Conservation (phyloP, 2,888 invertebrate species). For the Aleiodes leptofemur region DNA sequence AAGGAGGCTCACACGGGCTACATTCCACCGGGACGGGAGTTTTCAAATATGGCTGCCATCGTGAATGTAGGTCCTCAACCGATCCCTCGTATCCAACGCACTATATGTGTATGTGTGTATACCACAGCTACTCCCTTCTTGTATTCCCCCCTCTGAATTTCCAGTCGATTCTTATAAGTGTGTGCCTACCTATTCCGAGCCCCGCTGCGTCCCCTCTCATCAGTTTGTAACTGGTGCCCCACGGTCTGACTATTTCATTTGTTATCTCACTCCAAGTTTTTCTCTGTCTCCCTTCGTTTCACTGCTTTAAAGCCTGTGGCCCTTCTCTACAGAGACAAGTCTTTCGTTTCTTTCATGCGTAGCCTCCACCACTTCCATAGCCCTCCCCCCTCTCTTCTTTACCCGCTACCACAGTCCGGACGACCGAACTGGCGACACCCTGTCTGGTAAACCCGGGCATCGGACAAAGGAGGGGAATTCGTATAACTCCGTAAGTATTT, state of each 20-base stretch:
- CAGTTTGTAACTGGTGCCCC: slow-evolving; percentile 43
- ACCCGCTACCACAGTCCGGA: slow-evolving; percentile 78
- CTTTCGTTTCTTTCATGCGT: background rate
- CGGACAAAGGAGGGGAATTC: slow-evolving; percentile 75
- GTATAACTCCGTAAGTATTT: slow-evolving; percentile 29
- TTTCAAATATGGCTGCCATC: slow-evolving; percentile 73
- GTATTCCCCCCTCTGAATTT: slow-evolving; percentile 49
- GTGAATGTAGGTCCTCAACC: slow-evolving; percentile 75
- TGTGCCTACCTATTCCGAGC: background rate
- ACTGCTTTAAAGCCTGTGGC: slow-evolving; percentile 23
- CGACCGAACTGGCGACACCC: slow-evolving; percentile 93
- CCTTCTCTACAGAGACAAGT: slow-evolving; percentile 37
- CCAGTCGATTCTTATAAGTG: background rate
- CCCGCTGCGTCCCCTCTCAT: background rate
- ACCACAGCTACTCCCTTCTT: slow-evolving; percentile 42
- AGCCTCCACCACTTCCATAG: slow-evolving; percentile 2
- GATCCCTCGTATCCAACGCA: slow-evolving; percentile 59
- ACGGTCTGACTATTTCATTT: slow-evolving; percentile 40
- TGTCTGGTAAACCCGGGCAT: slow-evolving; percentile 89
- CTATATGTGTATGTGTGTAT: slow-evolving; percentile 2
- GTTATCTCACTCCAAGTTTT: slow-evolving; percentile 45
- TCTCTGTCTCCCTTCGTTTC: slow-evolving; percentile 40
- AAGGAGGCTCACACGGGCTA: slow-evolving; percentile 66
- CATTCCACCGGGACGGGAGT: slow-evolving; percentile 73
- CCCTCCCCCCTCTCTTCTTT: slow-evolving; percentile 21